Conservation (phyloP, 2,797 vertebrate genomes). For the Siniperca obscura region DNA sequence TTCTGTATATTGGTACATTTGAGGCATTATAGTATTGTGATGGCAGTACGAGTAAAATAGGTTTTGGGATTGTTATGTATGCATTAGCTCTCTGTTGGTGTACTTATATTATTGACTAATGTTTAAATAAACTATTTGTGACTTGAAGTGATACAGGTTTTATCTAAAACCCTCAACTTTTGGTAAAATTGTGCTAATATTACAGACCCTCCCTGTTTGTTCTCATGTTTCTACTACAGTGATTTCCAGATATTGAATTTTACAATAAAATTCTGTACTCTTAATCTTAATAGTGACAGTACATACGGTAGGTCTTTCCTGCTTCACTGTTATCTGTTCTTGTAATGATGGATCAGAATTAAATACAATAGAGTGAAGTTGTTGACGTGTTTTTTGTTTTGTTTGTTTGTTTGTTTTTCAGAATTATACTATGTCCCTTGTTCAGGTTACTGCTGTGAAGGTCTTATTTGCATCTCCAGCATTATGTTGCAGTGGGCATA, state of each 20-base stretch:
- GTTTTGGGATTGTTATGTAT: constrained; percentile 52
- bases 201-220: constrained; percentile 49
- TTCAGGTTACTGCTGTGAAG: background rate
- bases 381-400: constrained; percentile 1
- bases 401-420: background rate
- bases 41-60: constrained; percentile 34
- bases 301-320: constrained; percentile 46
- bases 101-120: constrained; percentile 68
- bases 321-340: constrained; percentile 60
- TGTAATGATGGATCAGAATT: constrained; percentile 54
- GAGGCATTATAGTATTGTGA: constrained; percentile 73
- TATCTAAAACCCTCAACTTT: constrained; percentile 40
- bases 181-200: constrained; percentile 55
- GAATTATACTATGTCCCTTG: background rate
- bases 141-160: constrained; percentile 67
- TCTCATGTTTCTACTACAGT: constrained; percentile 63
- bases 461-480: background rate
- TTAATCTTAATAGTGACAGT: constrained; percentile 46
- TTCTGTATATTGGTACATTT: constrained; percentile 77
- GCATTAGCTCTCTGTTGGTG: constrained; percentile 60
- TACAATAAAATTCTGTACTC: constrained; percentile 57
- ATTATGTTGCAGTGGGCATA: background rate
- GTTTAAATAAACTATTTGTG: constrained; percentile 68
- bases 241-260: constrained; percentile 50
- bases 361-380: constrained; percentile 54